A percentile compares a stretch with the other conserved stretches of the same genome.
phyloP scores from a whole-genome alignment of 2,888 invertebrate genomes.

The Aphidoletes aphidimyza region DNA sequence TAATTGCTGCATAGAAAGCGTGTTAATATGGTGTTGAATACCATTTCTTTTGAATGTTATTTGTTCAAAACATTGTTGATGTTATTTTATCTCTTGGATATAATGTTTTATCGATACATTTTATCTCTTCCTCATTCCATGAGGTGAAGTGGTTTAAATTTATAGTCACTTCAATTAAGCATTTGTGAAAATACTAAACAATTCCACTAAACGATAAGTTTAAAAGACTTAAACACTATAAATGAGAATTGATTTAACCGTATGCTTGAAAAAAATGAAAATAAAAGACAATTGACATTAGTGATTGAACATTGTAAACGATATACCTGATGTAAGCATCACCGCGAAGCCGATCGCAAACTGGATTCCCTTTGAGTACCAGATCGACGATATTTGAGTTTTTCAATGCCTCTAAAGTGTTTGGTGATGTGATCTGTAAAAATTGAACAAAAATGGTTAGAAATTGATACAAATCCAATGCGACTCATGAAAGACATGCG shows the following conservation, averaged over 20 bases:
- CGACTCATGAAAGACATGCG: no score
- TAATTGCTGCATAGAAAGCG: no score
- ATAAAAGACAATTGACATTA: constrained; percentile 12
- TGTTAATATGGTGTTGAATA: no score
- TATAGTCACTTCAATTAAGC: no score
- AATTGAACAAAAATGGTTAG: neutral
- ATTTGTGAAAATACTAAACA: no score
- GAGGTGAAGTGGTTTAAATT: no score
- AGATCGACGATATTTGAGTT: constrained; percentile 80
- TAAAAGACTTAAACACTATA: constrained; percentile 1
- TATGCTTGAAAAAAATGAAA: constrained; percentile 30
- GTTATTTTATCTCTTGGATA: no score
- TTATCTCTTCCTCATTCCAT: no score
- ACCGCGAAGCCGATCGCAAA: constrained; percentile 81
- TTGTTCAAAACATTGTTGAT: no score
- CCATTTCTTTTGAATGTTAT: neutral
- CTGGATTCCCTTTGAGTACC: constrained; percentile 81
- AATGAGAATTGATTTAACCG: neutral
- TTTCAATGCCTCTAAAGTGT: constrained; percentile 75
- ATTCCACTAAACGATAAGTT: neutral
- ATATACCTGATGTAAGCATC: constrained; percentile 86
- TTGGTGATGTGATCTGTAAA: constrained; percentile 74
- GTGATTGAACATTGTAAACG: constrained; percentile 55
- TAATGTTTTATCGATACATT: no score
- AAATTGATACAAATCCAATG: constrained; percentile 44